These are phyloP conservation scores for Todus mexicanus DNA, from an alignment of 2,797 vertebrate genomes.

Conservation along the genomic window DNA sequence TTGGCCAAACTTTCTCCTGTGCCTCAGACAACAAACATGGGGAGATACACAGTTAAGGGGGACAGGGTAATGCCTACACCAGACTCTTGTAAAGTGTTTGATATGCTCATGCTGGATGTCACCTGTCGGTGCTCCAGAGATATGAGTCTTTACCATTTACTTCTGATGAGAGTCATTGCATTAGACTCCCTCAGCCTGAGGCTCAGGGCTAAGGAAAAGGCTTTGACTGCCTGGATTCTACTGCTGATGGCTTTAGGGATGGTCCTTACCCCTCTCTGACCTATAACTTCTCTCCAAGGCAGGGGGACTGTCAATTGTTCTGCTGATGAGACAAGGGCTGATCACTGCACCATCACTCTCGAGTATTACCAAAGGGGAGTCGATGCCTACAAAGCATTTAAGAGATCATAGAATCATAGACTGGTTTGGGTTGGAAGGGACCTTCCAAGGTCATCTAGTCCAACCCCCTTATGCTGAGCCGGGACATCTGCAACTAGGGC, in stretches of 20 bases:
- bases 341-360: fast-evolving
- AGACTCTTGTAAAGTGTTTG: not conserved
- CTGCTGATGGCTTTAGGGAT: not conserved
- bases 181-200: not conserved
- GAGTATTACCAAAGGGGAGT: fast-evolving
- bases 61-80: not conserved
- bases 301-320: not conserved
- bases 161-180: not conserved
- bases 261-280: not conserved
- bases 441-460: no score
- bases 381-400: not conserved
- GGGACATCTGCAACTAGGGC: not conserved
- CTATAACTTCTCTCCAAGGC: not conserved
- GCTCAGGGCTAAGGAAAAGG: not conserved
- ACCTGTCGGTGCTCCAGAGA: not conserved
- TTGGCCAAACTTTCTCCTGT: not conserved
- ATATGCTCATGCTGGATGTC: fast-evolving
- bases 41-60: not conserved
- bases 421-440: not conserved
- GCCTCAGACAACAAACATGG: not conserved
- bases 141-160: not conserved
- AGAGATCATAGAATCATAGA: not conserved
- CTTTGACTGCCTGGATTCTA: not conserved
- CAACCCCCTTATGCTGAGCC: no score
- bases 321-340: no score